Conservation (phyloP, 2,797 vertebrate species). For the Epinephelus malabaricus region DNA sequence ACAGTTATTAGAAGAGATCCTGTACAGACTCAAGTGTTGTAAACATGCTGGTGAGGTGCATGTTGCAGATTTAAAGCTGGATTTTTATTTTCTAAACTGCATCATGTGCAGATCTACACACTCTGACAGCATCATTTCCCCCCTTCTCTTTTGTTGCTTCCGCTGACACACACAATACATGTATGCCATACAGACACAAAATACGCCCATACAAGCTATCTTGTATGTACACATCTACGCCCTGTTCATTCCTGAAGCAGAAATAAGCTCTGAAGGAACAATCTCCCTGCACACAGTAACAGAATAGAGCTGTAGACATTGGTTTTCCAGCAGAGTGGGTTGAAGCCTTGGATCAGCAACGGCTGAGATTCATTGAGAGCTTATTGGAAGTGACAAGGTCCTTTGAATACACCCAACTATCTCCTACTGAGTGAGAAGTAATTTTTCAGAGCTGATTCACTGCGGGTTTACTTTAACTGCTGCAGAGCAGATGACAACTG, state of each 20-base stretch:
- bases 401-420: constrained; percentile 83
- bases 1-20: constrained; percentile 7
- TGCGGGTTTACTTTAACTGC: constrained; percentile 75
- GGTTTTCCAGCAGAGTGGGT: constrained; percentile 65
- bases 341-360: constrained; percentile 61
- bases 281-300: constrained; percentile 66
- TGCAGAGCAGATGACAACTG: constrained; percentile 69
- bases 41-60: constrained; percentile 10
- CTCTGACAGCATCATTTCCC: constrained; percentile 22
- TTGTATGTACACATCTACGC: constrained; percentile 58
- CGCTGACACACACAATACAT: constrained; percentile 27
- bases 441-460: constrained; percentile 83
- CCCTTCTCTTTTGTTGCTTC: neutral
- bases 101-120: constrained; percentile 13
- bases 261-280: constrained; percentile 83
- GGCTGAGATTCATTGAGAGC: constrained; percentile 83
- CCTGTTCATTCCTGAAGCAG: constrained; percentile 64
- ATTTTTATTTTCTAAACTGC: constrained; percentile 16
- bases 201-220: constrained; percentile 41
- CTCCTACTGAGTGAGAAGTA: constrained; percentile 78
- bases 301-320: constrained; percentile 67
- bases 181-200: constrained; percentile 18
- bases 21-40: constrained; percentile 8
- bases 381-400: constrained; percentile 85
- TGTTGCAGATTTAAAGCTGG: constrained; percentile 10